Conservation (phyloP, 2,797 vertebrate genomes). For the Steatocranus sp. region DNA sequence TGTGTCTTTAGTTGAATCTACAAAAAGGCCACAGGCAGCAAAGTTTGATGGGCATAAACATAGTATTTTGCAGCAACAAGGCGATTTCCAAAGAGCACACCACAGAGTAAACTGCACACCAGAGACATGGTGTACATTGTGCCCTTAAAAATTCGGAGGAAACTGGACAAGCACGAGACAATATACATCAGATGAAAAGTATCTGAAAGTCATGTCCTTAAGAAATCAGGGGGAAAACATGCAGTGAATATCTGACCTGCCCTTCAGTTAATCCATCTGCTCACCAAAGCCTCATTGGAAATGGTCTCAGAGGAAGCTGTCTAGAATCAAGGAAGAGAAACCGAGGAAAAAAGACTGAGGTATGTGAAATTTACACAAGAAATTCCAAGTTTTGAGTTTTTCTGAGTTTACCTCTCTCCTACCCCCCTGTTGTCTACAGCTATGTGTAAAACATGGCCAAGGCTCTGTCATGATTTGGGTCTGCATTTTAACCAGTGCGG, state of each 20-base stretch:
- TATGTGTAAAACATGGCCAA: neutral
- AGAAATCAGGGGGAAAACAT: rapidly evolving
- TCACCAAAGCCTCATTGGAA: neutral
- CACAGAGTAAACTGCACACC: neutral
- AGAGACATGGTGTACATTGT: neutral
- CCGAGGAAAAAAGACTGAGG: rapidly evolving
- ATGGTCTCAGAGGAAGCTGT: neutral
- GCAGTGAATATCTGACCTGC: neutral
- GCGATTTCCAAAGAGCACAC: neutral
- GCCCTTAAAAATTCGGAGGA: neutral
- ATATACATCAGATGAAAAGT: neutral
- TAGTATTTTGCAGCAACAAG: neutral
- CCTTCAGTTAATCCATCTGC: neutral
- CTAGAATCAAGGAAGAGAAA: neutral
- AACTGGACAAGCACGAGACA: neutral
- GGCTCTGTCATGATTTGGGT: neutral
- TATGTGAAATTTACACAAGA: neutral
- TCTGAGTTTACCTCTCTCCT: neutral
- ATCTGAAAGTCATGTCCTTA: neutral
- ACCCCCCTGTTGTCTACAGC: neutral
- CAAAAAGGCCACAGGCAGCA: neutral
- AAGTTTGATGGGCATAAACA: neutral
- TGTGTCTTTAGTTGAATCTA: neutral
- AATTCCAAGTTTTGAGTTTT: neutral
- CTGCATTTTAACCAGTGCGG: neutral